Evolutionary conservation across 1,140 invertebrate genomes (phyloP), one percentile per base, ranked within the genome.

Genomic region (Calycopis cecrops): DNA sequence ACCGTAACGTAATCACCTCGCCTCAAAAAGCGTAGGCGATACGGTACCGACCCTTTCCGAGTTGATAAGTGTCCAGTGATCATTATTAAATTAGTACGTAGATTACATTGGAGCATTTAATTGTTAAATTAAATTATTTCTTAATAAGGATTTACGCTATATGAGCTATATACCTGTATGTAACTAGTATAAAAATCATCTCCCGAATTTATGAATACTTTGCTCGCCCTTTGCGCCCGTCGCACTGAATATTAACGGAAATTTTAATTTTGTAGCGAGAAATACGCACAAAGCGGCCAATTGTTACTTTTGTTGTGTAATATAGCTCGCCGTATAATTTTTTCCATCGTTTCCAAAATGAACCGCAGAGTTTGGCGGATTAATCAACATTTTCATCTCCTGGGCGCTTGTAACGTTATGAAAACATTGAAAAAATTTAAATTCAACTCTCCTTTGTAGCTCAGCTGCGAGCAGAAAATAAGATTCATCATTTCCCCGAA

Each of bases 381-480:
- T 66, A 65, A 65, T 61, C 52, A 62, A 51, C 50, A 37, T 62
- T 65, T 62, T 59, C 58, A 60, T 55, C 53, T 55, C 49, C 48
- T 38, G 42, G 37, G 38, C 50, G 53, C 44, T 55, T 16, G 14
- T 57, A 57, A 48, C 54, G 47, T 52, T 52, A 52, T 48, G 57
- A 55, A 54, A 64, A 60, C 44, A 64, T 55, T 54, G 59, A 55
- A 63, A 68, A 60, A 65, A 65, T 68, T 65, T 56, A 68, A 65
- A 62, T 68, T 54, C 54, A 60, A 62, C 40, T 65, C 62, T 67
- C 60, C 62, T 65, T 64, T 59, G 54, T 59, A 57, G 47, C 59
- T 57, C 60, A 65, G 63, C 66, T 56, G 60, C 48, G 58, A 48
- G 35, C 50, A 48, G 52, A 60, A 68, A 57, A 65, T 68, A 60